Evolutionary conservation across 2,797 vertebrate genomes (phyloP).

Genomic region (Amniataba percoides): DNA sequence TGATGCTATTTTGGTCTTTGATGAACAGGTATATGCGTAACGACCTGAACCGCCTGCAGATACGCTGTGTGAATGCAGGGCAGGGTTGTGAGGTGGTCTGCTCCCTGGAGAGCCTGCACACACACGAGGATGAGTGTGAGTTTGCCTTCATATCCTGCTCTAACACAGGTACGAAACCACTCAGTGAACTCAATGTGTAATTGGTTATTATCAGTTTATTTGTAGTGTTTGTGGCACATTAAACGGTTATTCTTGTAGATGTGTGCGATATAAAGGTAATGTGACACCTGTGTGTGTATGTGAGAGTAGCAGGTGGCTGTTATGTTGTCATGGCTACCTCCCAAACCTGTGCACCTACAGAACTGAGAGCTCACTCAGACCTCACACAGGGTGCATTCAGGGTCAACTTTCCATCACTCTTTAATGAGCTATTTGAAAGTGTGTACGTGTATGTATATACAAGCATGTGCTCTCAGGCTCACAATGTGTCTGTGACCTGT

Average conservation of each 20-base stretch:
- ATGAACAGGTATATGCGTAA: slow-evolving; percentile 92
- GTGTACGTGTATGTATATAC: slow-evolving; percentile 7
- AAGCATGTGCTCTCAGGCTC: slow-evolving; percentile 37
- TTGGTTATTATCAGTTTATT: not conserved
- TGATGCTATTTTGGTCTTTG: slow-evolving; percentile 8
- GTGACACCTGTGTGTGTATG: slow-evolving; percentile 55
- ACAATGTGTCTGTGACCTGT: slow-evolving; percentile 68
- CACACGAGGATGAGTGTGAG: slow-evolving; percentile 90
- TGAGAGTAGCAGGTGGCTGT: slow-evolving; percentile 65
- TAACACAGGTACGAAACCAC: slow-evolving; percentile 84
- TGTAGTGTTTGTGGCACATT: not conserved
- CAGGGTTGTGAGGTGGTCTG: slow-evolving; percentile 90
- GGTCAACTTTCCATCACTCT: slow-evolving; percentile 61
- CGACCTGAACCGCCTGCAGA: slow-evolving; percentile 91
- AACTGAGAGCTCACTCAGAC: slow-evolving; percentile 28
- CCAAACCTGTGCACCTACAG: slow-evolving; percentile 45
- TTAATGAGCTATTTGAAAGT: slow-evolving; percentile 53
- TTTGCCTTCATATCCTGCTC: slow-evolving; percentile 88
- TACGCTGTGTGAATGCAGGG: slow-evolving; percentile 89
- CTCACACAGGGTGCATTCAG: slow-evolving; percentile 29
- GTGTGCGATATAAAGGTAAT: slow-evolving; percentile 49
- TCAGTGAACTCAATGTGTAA: not conserved
- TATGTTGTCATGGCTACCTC: slow-evolving; percentile 70
- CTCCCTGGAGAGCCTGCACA: slow-evolving; percentile 89
- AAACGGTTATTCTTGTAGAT: slow-evolving; percentile 9